Conservation (phyloP, 2,113 vertebrate species). For the Hepsetus odoe region DNA sequence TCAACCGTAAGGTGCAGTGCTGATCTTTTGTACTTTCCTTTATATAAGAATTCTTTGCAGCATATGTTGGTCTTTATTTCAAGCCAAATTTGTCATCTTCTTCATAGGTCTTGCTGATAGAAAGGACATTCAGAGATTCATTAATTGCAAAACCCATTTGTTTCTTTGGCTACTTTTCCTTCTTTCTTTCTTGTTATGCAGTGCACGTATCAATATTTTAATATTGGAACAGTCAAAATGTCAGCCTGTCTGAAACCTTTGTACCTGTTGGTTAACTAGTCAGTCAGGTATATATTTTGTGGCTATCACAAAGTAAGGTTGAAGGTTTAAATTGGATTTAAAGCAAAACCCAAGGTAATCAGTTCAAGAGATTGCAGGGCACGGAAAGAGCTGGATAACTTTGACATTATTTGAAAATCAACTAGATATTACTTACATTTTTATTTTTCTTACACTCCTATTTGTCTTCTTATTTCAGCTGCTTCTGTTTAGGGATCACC, state of each 20-base stretch:
- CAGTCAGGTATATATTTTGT: not conserved
- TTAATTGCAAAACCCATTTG: not conserved
- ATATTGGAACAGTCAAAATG: not conserved
- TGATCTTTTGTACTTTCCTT: constrained; percentile 3
- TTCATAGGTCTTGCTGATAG: not conserved
- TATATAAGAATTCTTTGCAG: constrained; percentile 11
- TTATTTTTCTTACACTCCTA: no score
- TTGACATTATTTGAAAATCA: no score
- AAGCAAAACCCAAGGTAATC: no score
- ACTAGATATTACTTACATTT: no score
- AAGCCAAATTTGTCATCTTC: not conserved
- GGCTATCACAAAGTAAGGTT: not conserved
- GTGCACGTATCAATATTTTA: not conserved
- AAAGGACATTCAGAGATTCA: constrained; percentile 23
- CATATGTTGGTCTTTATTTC: not conserved
- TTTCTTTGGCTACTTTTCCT: not conserved
- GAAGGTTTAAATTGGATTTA: not conserved
- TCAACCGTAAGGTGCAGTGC: not conserved
- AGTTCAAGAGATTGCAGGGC: no score
- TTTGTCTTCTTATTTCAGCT: no score
- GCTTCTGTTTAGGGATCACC: no score
- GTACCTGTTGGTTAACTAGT: not conserved
- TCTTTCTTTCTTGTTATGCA: not conserved
- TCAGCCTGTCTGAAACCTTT: constrained; percentile 16
- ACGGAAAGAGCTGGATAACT: no score